These are phyloP conservation scores for Coleophora flavipennella DNA, from an alignment of 2,888 invertebrate species.

Conservation along the genomic window DNA sequence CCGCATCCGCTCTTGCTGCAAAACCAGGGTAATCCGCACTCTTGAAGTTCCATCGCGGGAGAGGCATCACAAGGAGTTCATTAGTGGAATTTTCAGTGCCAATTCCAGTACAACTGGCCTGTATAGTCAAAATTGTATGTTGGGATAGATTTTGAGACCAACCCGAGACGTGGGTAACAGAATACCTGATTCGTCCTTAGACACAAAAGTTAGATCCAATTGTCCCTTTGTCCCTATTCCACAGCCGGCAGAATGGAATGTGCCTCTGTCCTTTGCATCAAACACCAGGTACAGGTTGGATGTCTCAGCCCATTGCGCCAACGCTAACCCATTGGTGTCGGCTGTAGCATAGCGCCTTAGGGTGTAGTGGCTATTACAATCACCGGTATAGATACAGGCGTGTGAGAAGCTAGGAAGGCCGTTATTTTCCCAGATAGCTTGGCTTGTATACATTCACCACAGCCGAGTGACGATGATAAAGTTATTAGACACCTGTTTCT, in stretches of 20 bases:
- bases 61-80: neutral
- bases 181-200: neutral
- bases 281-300: neutral
- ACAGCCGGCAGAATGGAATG: neutral
- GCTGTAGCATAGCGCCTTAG: neutral
- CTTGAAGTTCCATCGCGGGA: constrained; percentile 2
- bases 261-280: neutral
- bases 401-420: neutral
- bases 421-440: neutral
- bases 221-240: neutral
- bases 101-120: neutral
- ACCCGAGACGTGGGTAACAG: neutral
- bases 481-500: neutral
- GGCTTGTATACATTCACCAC: neutral
- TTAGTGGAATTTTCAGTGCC: neutral
- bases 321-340: neutral
- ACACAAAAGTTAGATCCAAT: neutral
- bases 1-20: neutral
- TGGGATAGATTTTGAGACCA: neutral
- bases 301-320: neutral
- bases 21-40: neutral
- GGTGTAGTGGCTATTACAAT: neutral
- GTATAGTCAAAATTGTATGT: neutral
- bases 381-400: neutral
- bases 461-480: neutral